These are phyloP conservation scores for Falcaria lacertinaria DNA, from an alignment of 2,888 invertebrate species.

Conservation along the genomic window DNA sequence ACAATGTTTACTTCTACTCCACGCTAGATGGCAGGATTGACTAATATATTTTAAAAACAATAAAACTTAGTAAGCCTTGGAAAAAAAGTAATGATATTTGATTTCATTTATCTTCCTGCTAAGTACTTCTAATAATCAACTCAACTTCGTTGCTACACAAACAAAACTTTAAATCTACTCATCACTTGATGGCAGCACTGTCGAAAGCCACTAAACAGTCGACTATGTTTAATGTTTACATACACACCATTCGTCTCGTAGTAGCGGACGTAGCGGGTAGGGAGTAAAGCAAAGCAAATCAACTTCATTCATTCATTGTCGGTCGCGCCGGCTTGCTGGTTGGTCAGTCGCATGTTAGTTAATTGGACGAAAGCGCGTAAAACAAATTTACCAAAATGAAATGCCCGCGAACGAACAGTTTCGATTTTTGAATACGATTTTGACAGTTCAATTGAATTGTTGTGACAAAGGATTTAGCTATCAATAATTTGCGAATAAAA, in stretches of 20 bases:
- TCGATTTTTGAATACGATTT: constrained; percentile 60
- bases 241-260: constrained; percentile 18
- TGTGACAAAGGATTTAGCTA: constrained; percentile 14
- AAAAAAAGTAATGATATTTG: neutral
- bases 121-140: too few relatives aligned
- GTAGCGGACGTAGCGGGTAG: constrained; percentile 40
- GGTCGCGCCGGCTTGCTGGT: constrained; percentile 50
- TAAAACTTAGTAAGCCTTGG: neutral
- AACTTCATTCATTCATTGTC: constrained; percentile 59
- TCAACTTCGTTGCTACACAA: too few relatives aligned
- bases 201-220: constrained; percentile 12
- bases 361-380: constrained; percentile 1
- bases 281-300: constrained; percentile 34
- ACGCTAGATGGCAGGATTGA: neutral
- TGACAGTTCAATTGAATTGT: constrained; percentile 45
- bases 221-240: constrained; percentile 16
- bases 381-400: constrained; percentile 31
- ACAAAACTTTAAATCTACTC: constrained; percentile 15
- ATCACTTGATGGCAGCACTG: constrained; percentile 23
- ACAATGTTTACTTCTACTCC: neutral
- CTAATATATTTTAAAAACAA: neutral
- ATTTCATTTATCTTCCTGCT: neutral
- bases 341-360: constrained; percentile 16
- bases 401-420: constrained; percentile 63
- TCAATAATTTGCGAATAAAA: constrained; percentile 6